Evolutionary conservation across 2,113 vertebrate species (phyloP).

Genomic region (Verasper variegatus): DNA sequence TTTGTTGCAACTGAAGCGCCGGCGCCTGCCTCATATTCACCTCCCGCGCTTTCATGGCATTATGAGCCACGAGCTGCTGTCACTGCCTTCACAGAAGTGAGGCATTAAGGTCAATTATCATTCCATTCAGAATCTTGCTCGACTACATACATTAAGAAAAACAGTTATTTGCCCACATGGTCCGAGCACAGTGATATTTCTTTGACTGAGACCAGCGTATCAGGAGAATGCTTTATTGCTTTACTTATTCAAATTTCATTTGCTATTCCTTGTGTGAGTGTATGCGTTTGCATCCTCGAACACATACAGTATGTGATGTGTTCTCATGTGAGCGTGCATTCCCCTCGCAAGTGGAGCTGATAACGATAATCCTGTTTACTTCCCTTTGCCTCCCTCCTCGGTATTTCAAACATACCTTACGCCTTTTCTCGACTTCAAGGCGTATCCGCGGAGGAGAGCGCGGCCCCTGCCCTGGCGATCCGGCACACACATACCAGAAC

Average conservation of each 20-base stretch:
- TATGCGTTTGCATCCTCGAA: conserved; percentile 28
- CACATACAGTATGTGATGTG: conserved; percentile 29
- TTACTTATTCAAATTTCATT: conserved; percentile 82
- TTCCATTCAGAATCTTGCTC: conserved; percentile 59
- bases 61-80: conserved; percentile 63
- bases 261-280: conserved; percentile 62
- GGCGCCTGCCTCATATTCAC: conserved; percentile 54
- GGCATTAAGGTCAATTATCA: conserved; percentile 73
- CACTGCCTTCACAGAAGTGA: conserved; percentile 34
- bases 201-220: conserved; percentile 47
- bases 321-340: conserved; percentile 40
- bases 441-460: conserved; percentile 40
- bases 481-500: conserved; percentile 56
- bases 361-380: conserved; percentile 84
- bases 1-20: conserved; percentile 58
- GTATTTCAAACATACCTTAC: conserved; percentile 68
- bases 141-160: conserved; percentile 59
- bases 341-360: conserved; percentile 65
- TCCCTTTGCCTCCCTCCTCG: conserved; percentile 53
- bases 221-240: conserved; percentile 67
- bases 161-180: conserved; percentile 56
- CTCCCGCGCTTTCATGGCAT: conserved; percentile 29
- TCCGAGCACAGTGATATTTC: conserved; percentile 60
- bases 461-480: conserved; percentile 53
- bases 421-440: conserved; percentile 71